These are phyloP conservation scores for Synergus umbraculus DNA, from an alignment of 2,888 invertebrate genomes.

Conservation along the genomic window DNA sequence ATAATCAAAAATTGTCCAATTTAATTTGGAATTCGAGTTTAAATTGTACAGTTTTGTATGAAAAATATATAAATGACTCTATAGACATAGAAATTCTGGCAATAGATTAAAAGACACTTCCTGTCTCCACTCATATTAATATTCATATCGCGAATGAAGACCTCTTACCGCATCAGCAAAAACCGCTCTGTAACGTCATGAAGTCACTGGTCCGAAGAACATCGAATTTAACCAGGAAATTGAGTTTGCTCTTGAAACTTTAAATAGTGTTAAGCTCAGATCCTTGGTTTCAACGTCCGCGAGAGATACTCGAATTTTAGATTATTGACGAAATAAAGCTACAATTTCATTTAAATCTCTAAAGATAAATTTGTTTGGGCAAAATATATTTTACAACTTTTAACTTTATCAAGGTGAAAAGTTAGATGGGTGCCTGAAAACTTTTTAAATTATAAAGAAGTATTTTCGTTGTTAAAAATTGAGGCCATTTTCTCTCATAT, in stretches of 20 bases:
- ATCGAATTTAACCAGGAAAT: constrained; percentile 32
- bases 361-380: neutral
- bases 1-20: no score
- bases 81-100: neutral
- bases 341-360: neutral
- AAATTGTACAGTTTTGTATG: neutral
- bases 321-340: neutral
- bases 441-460: no score
- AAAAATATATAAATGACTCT: neutral
- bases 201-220: constrained; percentile 36
- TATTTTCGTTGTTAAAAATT: no score
- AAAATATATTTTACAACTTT: neutral
- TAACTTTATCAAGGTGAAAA: no score
- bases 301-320: neutral
- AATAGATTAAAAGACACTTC: constrained; percentile 17
- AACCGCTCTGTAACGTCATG: constrained; percentile 31
- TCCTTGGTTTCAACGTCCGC: constrained; percentile 5
- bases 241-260: constrained; percentile 34
- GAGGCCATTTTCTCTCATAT: no score
- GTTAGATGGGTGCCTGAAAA: no score
- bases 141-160: constrained; percentile 32
- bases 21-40: no score
- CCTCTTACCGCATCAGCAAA: constrained; percentile 27
- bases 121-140: constrained; percentile 9
- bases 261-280: constrained; percentile 25